Base-by-base conservation (phyloP, 2,797 vertebrate species). In the Centroberyx gerrardi region DNA sequence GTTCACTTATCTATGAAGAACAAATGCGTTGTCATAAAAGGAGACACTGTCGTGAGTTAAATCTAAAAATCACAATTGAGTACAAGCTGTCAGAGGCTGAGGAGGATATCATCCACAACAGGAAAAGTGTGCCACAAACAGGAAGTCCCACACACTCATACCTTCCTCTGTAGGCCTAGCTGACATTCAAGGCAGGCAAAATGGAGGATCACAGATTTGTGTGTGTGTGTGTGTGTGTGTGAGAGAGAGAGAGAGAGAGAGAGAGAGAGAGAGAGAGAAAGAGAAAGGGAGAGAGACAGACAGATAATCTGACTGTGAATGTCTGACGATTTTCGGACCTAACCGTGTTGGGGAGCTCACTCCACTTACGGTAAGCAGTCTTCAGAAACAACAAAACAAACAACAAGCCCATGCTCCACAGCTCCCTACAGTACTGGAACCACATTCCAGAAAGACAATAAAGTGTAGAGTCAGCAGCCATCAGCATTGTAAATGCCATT, bases 111-210 rank as follows among this genome's bases (percentile, higher is more conserved):
- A 80, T 62, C 77, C 86, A 92, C 87, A 94, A 91, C 90, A 93
- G 92, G 92, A 93, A 93, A 88, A 83, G 68, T 87, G 70, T 88
- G 84, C 70, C 69, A 49, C 89, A 93, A 93, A 95, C 91, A 95
- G 93, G 94, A 95, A 90, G 80, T 88, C 70, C 75, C 86, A 83
- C 78, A 59, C 33, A 68, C 58, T 69, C 67, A 74, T 73, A 76
- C 83, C 58, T 88, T 90, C 85, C 86, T 87, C 65, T 61, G 18
- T 62, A 61, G 74, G 81, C 70, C 72, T 76, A 18, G 46, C 72
- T 69, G 80, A 62, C 82, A 86, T 62, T 59, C 60, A 84, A 76
- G 65, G 71, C 58, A 54, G 29, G 74, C 3, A 84, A 74, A 82
- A 76, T 65, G 54, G 48, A 60, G 33, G 49, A 48, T 55, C 14